Evolutionary conservation across 2,113 vertebrate species (phyloP).

Genomic region (Ascaphus truei): DNA sequence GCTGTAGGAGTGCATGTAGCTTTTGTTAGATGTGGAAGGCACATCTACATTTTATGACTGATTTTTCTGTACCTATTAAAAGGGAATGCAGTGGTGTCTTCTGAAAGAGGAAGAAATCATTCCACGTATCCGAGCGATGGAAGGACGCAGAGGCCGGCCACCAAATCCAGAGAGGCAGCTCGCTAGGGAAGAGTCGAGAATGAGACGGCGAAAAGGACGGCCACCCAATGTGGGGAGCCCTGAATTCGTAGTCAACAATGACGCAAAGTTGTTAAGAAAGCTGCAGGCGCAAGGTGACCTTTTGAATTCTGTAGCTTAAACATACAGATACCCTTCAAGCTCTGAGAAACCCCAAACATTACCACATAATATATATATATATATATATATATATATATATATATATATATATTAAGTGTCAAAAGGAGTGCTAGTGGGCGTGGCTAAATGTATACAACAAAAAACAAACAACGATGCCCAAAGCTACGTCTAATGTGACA

Average conservation of each 20-base stretch:
- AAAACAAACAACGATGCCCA: no score
- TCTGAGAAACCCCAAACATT: no score
- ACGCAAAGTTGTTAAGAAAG: slow-evolving; percentile 82
- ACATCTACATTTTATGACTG: not conserved
- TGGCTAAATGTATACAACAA: no score
- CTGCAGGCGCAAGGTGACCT: slow-evolving; percentile 86
- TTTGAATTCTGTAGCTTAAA: not conserved
- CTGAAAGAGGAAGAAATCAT: slow-evolving; percentile 82
- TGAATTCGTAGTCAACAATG: slow-evolving; percentile 63
- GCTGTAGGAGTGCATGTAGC: not conserved
- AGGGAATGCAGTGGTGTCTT: slow-evolving; percentile 90
- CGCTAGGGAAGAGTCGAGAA: slow-evolving; percentile 60
- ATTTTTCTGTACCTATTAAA: slow-evolving; percentile 50
- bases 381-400: no score
- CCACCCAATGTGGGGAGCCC: slow-evolving; percentile 66
- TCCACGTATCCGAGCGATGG: slow-evolving; percentile 80
- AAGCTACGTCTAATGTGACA: no score
- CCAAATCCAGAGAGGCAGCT: slow-evolving; percentile 64
- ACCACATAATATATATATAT: no score
- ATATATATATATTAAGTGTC: no score
- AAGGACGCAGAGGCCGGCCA: slow-evolving; percentile 78
- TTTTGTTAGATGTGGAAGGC: not conserved
- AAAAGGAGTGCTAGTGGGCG: no score
- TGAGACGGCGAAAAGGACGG: slow-evolving; percentile 69
- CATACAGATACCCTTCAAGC: no score